Evolutionary conservation across 2,888 invertebrate species (phyloP).

Genomic region (Chaetoderma sp.): DNA sequence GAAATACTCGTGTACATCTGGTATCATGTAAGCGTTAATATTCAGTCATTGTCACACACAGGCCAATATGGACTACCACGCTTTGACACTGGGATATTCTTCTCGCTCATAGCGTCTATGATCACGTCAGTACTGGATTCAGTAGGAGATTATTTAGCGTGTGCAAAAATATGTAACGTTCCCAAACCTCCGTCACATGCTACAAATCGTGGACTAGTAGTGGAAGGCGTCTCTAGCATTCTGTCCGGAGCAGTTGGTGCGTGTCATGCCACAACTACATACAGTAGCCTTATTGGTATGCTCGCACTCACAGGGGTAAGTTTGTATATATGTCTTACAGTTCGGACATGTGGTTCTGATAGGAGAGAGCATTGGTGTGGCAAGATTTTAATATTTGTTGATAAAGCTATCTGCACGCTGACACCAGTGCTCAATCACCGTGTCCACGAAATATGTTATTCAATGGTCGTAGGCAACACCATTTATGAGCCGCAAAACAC

Average conservation of each 20-base stretch:
- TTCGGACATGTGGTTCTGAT: too few relatives aligned
- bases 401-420: too few relatives aligned
- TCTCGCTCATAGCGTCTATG: constrained; percentile 47
- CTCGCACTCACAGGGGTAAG: constrained; percentile 17
- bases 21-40: too few relatives aligned
- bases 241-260: constrained; percentile 50
- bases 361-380: too few relatives aligned
- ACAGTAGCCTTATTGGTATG: constrained; percentile 35
- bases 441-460: too few relatives aligned
- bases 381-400: too few relatives aligned
- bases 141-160: constrained; percentile 53
- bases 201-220: constrained; percentile 51
- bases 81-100: constrained; percentile 42
- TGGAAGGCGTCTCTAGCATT: constrained; percentile 51
- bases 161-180: constrained; percentile 38
- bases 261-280: constrained; percentile 53
- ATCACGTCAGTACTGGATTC: constrained; percentile 50
- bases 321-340: too few relatives aligned
- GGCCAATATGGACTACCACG: constrained; percentile 55
- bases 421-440: too few relatives aligned
- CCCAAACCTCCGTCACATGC: constrained; percentile 50
- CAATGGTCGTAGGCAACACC: too few relatives aligned
- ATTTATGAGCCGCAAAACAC: too few relatives aligned
- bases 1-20: too few relatives aligned
- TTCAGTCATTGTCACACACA: too few relatives aligned